Base-by-base conservation (phyloP, 2,797 vertebrate species). In the Acanthis flammea region DNA sequence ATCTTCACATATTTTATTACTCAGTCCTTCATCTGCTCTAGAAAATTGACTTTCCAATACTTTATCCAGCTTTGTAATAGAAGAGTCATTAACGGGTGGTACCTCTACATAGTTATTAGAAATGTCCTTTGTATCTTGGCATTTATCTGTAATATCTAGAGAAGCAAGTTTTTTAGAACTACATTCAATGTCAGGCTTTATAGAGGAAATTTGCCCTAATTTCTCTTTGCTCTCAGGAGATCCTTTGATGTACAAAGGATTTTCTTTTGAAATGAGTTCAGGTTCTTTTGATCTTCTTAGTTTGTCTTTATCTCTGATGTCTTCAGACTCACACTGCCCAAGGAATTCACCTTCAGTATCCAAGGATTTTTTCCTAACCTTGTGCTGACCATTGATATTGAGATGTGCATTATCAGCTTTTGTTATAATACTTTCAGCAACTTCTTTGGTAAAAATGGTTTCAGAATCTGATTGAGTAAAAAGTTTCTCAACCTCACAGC, bases 361-460 rank as follows among this genome's bases (percentile, higher is more conserved):
- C 44, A 30, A 22, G 41, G 82, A 45, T 28, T 44, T 90, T 93
- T 92, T 94, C 58, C 58, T 67, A 47, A 70, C 65, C 60, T 88
- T 75, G 45, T 90, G 90, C 39, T 96, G 96, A 55, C 65, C 63
- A 31, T 35, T 74, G n/a, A 78, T n/a, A 21, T 44, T 76, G 19
- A 94, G 85, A 81, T 89, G 75, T 8, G 53, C 39, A 35, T 91
- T 95, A 31, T 95, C 96, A 12, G 92, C 80, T 70, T 92, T 63
- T 55, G 88, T 58, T 13, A 62, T 41, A 60, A 72, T n/a, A 79
- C 75, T 94, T 79, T 93, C 94, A 27, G 95, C 51, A 67, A 51
- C 58, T 19, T 58, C 97, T 97, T 97, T 97, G 97, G 97, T 94
- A 85, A 96, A 61, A 62, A 71, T 42, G 62, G 47, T 44, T 61